Conservation (phyloP, 2,113 vertebrate genomes). For the Felis chaus region DNA sequence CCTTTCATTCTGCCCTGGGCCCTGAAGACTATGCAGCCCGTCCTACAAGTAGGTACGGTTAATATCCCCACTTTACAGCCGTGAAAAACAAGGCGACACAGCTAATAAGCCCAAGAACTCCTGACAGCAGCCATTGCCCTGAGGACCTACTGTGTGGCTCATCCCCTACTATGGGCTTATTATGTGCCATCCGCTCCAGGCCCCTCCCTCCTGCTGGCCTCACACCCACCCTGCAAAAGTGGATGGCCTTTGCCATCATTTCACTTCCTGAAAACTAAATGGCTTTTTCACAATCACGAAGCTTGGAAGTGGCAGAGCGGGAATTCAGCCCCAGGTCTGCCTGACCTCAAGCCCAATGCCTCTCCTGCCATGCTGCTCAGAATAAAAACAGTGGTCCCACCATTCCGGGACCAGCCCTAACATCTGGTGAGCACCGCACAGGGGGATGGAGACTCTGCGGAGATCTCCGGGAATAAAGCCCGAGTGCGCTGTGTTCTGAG, state of each 20-base stretch:
- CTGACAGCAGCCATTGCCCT: fast-evolving
- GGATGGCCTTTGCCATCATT: not conserved
- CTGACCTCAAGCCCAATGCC: not conserved
- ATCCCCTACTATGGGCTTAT: not conserved
- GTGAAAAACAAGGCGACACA: not conserved
- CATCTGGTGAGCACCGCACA: not conserved
- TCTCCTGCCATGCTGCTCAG: not conserved
- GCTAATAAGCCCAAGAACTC: not conserved
- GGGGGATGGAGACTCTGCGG: not conserved
- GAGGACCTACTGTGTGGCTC: not conserved
- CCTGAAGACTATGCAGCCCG: not conserved
- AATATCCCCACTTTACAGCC: not conserved
- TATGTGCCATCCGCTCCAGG: fast-evolving
- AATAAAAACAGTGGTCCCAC: not conserved
- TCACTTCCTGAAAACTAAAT: not conserved
- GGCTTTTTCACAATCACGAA: not conserved
- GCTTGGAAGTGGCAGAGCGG: not conserved
- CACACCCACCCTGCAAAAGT: not conserved
- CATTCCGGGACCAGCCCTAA: not conserved
- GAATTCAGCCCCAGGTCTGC: not conserved
- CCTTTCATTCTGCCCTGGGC: not conserved
- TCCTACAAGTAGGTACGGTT: not conserved
- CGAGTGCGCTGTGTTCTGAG: not conserved
- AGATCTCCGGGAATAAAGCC: not conserved
- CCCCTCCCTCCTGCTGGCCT: not conserved